Base-by-base conservation (phyloP, 2,888 invertebrate species). In the Agriopis leucophaearia region DNA sequence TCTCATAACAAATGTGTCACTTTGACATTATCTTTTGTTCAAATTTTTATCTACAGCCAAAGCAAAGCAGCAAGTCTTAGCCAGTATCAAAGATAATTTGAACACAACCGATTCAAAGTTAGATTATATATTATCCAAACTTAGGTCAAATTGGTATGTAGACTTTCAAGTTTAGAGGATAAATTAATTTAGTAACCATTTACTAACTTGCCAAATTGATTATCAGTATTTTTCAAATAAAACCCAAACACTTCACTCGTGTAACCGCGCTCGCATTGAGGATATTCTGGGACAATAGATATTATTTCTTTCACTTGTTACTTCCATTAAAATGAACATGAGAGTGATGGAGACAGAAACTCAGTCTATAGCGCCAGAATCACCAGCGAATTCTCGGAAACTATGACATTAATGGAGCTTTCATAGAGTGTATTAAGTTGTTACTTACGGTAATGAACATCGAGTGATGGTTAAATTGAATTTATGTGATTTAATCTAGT, bases 381-480 rank as follows among this genome's bases (percentile, higher is more conserved):
- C 16, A 10, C 16, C 42, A 42, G 8, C 0, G 9, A 63, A 48
- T 50, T 48, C 51, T 13, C 51, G 36, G 58, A 59, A 64, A 54
- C 58, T 70, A 66, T 73, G 69, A 70, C 69, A 72, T 69, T 73
- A 74, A 76, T 68, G 58, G 56, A 64, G 63, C 70, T 74, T 69
- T 66, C 69, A 69, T 52, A 57, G 57, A 71, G 63, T 63, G 68
- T 70, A 55, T 40, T 65, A 66, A 63, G 56, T 66, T 64, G 56
- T 65, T 57, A 66, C 59, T 51, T 47, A 42, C 50, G 42, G 66
- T 74, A 66, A 78, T 79, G 74, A 78, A 70, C 64, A 57, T 70
- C 69, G 63, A 71, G 68, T 71, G 76, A 72, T 74, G 71, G 75
- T 76, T 78, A 8, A 64, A 64, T 64, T 27, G 40, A 65, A 54